Evolutionary conservation across 2,888 invertebrate genomes (phyloP).

Genomic region (Ennomos erosarius): DNA sequence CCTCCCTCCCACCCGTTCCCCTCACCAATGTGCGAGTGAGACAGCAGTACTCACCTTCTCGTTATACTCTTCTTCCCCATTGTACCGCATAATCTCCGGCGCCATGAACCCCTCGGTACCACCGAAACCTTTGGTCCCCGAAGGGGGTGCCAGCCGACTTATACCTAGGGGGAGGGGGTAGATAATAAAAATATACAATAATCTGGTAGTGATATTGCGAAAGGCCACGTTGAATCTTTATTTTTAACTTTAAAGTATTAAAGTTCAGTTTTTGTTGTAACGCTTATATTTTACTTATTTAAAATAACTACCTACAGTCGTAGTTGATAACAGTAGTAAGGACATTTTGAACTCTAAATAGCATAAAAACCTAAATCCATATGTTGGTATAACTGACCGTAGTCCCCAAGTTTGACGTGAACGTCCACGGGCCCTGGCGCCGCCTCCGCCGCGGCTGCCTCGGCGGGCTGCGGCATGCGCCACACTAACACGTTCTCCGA

Average conservation of each 20-base stretch:
- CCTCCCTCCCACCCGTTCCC: too few relatives aligned
- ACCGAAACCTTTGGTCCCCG: constrained; percentile 98
- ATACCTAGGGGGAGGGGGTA: constrained; percentile 85
- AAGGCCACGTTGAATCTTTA: too few relatives aligned
- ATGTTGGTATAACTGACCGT: constrained; percentile 83
- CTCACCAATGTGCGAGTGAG: too few relatives aligned
- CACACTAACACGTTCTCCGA: constrained; percentile 99
- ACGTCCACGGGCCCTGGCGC: constrained; percentile 79
- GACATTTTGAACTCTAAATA: too few relatives aligned
- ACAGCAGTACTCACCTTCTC: constrained; percentile 89
- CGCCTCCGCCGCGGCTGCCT: constrained; percentile 86
- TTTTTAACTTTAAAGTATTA: too few relatives aligned
- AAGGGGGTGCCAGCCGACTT: constrained; percentile 93
- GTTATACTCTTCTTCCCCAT: constrained; percentile 99
- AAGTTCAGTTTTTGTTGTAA: too few relatives aligned
- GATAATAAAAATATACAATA: too few relatives aligned
- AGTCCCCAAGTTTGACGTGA: constrained; percentile 98
- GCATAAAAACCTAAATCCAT: too few relatives aligned
- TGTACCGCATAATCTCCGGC: constrained; percentile 98
- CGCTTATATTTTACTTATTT: too few relatives aligned
- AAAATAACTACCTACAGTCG: too few relatives aligned
- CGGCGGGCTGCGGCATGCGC: constrained; percentile 93
- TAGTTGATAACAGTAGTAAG: too few relatives aligned
- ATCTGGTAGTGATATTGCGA: too few relatives aligned
- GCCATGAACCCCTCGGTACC: constrained; percentile 99